These are phyloP conservation scores for Triops cancriformis DNA, from an alignment of 1,140 invertebrate genomes.

Conservation along the genomic window DNA sequence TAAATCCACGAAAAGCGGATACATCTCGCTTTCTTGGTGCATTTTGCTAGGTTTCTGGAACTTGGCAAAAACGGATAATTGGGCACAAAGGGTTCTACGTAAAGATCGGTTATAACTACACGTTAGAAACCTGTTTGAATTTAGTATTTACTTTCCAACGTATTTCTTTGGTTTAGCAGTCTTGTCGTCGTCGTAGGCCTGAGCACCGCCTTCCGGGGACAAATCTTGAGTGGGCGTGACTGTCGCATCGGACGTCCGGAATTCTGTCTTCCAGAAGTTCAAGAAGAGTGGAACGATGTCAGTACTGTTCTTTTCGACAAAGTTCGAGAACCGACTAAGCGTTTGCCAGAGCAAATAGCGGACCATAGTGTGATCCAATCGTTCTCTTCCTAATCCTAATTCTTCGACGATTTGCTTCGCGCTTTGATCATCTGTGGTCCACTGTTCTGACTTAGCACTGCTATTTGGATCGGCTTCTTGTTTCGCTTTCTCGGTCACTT, in stretches of 20 bases:
- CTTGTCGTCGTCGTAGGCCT: slow-evolving; percentile 19
- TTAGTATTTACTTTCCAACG: neutral
- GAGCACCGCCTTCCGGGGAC: neutral
- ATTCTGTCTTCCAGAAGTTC: slow-evolving; percentile 55
- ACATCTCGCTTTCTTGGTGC: slow-evolving; percentile 62
- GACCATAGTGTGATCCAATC: slow-evolving; percentile 60
- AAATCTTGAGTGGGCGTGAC: slow-evolving; percentile 37
- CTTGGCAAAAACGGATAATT: slow-evolving; percentile 66
- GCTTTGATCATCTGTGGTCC: neutral
- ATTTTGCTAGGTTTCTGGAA: slow-evolving; percentile 71
- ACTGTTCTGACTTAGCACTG: no score
- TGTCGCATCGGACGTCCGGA: slow-evolving; percentile 30
- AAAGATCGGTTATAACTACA: neutral
- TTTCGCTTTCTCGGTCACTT: slow-evolving; percentile 18
- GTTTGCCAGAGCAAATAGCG: slow-evolving; percentile 69
- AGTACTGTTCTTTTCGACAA: slow-evolving; percentile 66
- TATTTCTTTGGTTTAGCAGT: neutral
- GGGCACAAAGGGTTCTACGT: slow-evolving; percentile 51
- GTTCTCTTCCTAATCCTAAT: slow-evolving; percentile 25
- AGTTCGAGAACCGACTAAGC: slow-evolving; percentile 59
- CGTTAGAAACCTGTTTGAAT: neutral
- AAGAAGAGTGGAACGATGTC: slow-evolving; percentile 68
- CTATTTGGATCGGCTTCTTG: neutral
- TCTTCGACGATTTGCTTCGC: slow-evolving; percentile 1
- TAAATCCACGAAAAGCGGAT: slow-evolving; percentile 65